Percentiles rank a stretch among this genome's conserved stretches.
Conservation (phyloP, 1,140 invertebrate genomes). For the Monochamus saltuarius region DNA sequence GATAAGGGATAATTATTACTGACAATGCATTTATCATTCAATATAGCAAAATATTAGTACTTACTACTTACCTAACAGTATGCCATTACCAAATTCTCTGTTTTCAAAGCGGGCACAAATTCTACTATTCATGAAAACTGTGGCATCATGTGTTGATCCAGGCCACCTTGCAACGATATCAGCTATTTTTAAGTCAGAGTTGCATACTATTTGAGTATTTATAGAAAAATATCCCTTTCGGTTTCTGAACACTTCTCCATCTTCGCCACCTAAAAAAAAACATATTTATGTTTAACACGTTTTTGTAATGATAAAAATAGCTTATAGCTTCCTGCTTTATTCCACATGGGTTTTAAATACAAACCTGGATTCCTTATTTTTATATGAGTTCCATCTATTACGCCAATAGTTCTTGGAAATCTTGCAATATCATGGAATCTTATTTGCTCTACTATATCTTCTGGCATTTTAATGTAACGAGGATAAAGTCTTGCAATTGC, state of each 20-base stretch:
- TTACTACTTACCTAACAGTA: conserved; percentile 27
- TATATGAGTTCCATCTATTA: conserved; percentile 1
- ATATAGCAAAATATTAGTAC: background rate
- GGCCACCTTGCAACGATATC: no score
- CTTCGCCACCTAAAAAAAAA: no score
- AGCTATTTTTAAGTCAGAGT: no score
- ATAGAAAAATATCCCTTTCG: no score
- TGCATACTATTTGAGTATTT: no score
- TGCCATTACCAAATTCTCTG: conserved; percentile 24
- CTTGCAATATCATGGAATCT: conserved; percentile 2
- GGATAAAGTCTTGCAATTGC: conserved; percentile 27
- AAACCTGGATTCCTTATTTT: conserved; percentile 7
- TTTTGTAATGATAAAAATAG: no score
- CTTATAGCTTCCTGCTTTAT: no score
- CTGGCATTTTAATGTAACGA: background rate
- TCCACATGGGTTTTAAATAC: no score
- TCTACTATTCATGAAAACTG: conserved; percentile 39
- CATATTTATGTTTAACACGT: no score
- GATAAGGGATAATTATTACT: background rate
- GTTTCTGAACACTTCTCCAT: no score
- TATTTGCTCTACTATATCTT: conserved; percentile 1
- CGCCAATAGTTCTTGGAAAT: background rate
- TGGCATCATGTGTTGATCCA: conserved; percentile 8
- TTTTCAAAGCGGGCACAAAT: conserved; percentile 22
- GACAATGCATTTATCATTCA: background rate